phyloP scores from a whole-genome alignment of 2,797 vertebrate species.

The Gambusia yucatana region DNA sequence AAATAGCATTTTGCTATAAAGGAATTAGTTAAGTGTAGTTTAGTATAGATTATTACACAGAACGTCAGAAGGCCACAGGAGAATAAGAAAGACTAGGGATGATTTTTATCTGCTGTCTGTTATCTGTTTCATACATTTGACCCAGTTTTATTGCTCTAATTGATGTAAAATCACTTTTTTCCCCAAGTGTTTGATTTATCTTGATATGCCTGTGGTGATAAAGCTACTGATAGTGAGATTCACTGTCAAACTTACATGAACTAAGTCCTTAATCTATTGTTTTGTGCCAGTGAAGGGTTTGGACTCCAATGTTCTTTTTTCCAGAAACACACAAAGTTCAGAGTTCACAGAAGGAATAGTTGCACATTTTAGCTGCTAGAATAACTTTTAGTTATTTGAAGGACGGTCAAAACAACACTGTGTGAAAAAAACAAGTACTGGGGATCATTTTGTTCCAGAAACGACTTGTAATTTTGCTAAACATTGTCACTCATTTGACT shows the following conservation, averaged over 20 bases:
- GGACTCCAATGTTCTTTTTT: constrained; percentile 32
- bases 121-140: constrained; percentile 1
- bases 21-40: background rate
- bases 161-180: constrained; percentile 25
- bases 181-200: constrained; percentile 25
- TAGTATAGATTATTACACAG: background rate
- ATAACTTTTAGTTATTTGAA: constrained; percentile 10
- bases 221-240: constrained; percentile 20
- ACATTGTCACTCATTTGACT: background rate
- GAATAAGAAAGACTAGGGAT: background rate
- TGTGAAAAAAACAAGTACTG: background rate
- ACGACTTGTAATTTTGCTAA: background rate
- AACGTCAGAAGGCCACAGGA: background rate
- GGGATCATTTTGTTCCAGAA: background rate
- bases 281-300: constrained; percentile 35
- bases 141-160: constrained; percentile 36
- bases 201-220: constrained; percentile 33
- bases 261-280: background rate
- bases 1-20: background rate
- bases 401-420: background rate
- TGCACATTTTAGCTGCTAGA: constrained; percentile 3
- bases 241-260: constrained; percentile 23
- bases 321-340: constrained; percentile 14
- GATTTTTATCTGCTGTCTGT: background rate
- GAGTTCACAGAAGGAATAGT: constrained; percentile 5